A percentile compares a stretch with the other conserved stretches of the same genome.
phyloP scores from a whole-genome alignment of 2,888 invertebrate genomes.

The Xylota sylvarum region DNA sequence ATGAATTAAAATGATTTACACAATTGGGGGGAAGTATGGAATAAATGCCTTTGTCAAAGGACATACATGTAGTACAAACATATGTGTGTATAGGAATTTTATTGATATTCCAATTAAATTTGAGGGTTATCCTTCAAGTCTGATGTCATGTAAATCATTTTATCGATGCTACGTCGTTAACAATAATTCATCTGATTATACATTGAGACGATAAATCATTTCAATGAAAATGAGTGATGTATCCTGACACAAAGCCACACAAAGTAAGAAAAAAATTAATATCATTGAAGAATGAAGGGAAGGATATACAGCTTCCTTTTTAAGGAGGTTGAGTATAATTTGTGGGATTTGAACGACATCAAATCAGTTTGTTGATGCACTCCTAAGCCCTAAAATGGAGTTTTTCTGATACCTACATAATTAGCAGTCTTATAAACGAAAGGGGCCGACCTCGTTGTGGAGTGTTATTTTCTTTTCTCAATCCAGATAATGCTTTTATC shows the following conservation, averaged over 20 bases:
- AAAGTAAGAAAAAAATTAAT: background rate
- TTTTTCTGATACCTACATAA: too few relatives aligned
- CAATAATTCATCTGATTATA: slow-evolving; percentile 19
- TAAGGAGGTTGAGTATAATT: background rate
- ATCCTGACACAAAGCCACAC: background rate
- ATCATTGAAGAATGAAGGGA: background rate
- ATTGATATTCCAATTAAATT: slow-evolving; percentile 38
- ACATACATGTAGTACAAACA: background rate
- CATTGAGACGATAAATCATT: slow-evolving; percentile 27
- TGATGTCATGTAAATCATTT: slow-evolving; percentile 31
- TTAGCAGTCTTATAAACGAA: too few relatives aligned
- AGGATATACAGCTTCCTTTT: background rate
- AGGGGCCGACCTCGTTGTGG: too few relatives aligned
- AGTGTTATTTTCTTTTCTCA: too few relatives aligned
- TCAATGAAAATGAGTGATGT: slow-evolving; percentile 4
- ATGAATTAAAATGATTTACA: slow-evolving; percentile 23
- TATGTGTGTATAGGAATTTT: slow-evolving; percentile 20
- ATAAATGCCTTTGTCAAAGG: background rate
- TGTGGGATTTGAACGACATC: background rate
- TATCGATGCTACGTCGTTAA: slow-evolving; percentile 22
- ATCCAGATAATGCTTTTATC: too few relatives aligned
- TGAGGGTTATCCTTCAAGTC: slow-evolving; percentile 19
- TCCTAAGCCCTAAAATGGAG: background rate
- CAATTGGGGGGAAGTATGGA: background rate
- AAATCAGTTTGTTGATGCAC: background rate